Evolutionary conservation across 2,113 vertebrate species (phyloP), one percentile per base, ranked within the genome.

Genomic region (Corythornis vintsioides): DNA sequence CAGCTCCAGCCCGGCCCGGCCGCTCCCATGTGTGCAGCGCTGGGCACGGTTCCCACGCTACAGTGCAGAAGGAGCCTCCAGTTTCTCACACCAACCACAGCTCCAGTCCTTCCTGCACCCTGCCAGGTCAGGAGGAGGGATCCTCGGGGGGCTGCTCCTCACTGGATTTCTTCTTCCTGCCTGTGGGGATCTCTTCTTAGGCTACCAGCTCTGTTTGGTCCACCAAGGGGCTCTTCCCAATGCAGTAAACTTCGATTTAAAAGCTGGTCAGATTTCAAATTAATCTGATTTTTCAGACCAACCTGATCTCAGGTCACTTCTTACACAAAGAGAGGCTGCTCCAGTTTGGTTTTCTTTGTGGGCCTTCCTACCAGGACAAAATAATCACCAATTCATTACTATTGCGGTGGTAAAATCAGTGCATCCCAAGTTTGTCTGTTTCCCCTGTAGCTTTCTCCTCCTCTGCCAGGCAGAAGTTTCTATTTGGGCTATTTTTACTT

Each of bases 1-100:
- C 47, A 93, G 87, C 93, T 67, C 64, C 0, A 2, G 50, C 67
- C 48, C 92, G 72, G 33, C 81, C 79, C 29, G 73, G 88, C 61
- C 42, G 29, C 22, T 95, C 87, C 92, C 91, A 15, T 3, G 88
- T 14, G 89, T 5, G 55, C 38, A 52, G 53, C 7, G 90, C 69
- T 40, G 35, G 82, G 69, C 88, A 55, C 22, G 0, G 90, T 96
- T 97, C 96, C 96, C 96, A 97, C 95, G 93, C 95, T 35, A 7
- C 56, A 4, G 9, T 47, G 61, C 83, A 78, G 18, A 82, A 50
- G 0, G 43, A 2, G 28, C 78, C 75, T 88, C 17, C 55, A 71
- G 79, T 84, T 94, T 96, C 92, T 92, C 95, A 86, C 79, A 26
- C 86, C 56, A 38, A 66, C 60, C 60, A 90, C 40, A 87, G 91